These are phyloP conservation scores for Pachymerium ferrugineum DNA, from an alignment of 2,888 invertebrate species.

Conservation along the genomic window DNA sequence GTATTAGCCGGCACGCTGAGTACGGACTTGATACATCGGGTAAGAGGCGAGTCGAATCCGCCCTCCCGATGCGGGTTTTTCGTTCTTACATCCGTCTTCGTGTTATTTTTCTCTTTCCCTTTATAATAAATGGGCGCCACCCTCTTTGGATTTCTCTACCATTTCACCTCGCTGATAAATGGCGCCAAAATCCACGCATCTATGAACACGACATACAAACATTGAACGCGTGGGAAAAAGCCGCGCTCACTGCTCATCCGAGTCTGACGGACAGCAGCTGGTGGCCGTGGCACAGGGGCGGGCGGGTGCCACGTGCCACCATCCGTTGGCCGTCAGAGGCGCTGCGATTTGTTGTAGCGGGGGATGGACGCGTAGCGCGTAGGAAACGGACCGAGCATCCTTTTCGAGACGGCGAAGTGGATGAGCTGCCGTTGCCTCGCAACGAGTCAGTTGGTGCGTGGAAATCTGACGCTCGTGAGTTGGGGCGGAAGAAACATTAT, in stretches of 20 bases:
- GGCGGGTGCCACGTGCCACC: not conserved
- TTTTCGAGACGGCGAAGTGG: not conserved
- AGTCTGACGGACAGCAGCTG: not conserved
- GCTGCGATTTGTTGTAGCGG: not conserved
- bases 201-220: not conserved
- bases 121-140: not conserved
- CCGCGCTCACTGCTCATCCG: not conserved
- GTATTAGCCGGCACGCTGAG: not conserved
- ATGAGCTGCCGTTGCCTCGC: not conserved
- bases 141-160: too few relatives aligned
- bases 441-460: not conserved
- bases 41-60: not conserved
- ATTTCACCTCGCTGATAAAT: too few relatives aligned
- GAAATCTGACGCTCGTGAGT: constrained; percentile 9
- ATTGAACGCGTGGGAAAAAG: not conserved
- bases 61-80: too few relatives aligned
- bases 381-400: not conserved
- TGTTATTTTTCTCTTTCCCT: not conserved
- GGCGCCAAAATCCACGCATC: not conserved
- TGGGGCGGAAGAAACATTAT: constrained; percentile 7
- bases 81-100: too few relatives aligned
- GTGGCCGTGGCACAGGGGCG: not conserved
- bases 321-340: not conserved
- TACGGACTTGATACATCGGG: not conserved
- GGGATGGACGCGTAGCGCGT: not conserved